Evolutionary conservation across 2,797 vertebrate genomes (phyloP).

Genomic region (Parauchenoglanis punctatus): DNA sequence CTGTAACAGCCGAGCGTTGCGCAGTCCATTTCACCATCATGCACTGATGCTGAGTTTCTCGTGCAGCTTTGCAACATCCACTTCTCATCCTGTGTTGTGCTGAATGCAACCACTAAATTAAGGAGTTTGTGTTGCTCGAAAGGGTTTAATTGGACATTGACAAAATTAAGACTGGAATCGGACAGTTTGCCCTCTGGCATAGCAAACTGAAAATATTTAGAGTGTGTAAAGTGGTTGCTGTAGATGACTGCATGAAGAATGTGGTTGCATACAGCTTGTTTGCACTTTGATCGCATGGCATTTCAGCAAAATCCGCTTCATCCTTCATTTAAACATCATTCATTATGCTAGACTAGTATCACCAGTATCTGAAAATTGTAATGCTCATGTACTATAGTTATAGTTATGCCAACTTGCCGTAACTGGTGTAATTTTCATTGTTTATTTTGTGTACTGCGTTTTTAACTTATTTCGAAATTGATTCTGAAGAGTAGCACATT

Average conservation of each 20-base stretch:
- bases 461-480: background rate
- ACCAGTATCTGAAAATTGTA: background rate
- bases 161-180: background rate
- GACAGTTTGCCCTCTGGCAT: background rate
- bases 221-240: background rate
- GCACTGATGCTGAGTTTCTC: background rate
- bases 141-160: constrained; percentile 17
- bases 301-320: constrained; percentile 21
- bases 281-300: constrained; percentile 45
- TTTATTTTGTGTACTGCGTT: background rate
- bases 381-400: background rate
- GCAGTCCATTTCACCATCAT: constrained; percentile 32
- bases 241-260: background rate
- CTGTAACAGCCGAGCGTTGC: constrained; percentile 48
- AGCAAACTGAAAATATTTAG: background rate
- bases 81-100: constrained; percentile 8
- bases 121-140: background rate
- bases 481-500: background rate
- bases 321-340: constrained; percentile 26
- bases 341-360: constrained; percentile 16
- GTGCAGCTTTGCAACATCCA: constrained; percentile 9
- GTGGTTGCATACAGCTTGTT: constrained; percentile 54
- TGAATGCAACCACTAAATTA: constrained; percentile 37
- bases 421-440: background rate
- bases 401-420: background rate